A percentile compares a stretch with the other conserved stretches of the same genome.
phyloP scores from a whole-genome alignment of 2,888 invertebrate genomes.

The Chesias legatella region DNA sequence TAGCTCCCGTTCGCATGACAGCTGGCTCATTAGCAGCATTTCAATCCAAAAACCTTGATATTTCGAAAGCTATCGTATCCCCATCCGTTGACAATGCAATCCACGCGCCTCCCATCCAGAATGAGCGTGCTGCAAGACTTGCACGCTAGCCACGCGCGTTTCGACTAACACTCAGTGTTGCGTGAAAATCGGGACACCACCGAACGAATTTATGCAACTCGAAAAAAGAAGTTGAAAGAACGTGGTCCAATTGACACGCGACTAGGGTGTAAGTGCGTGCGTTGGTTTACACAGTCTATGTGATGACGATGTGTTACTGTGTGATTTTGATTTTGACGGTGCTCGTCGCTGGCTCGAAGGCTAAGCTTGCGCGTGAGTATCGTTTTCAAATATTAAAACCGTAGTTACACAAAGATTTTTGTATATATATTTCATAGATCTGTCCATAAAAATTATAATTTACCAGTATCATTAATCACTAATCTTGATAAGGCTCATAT shows the following conservation, averaged over 20 bases:
- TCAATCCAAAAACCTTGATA: conserved; percentile 23
- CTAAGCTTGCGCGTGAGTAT: conserved; percentile 67
- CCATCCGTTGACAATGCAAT: conserved; percentile 34
- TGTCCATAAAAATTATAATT: too few relatives aligned
- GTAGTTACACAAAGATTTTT: too few relatives aligned
- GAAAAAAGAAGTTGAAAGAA: conserved; percentile 58
- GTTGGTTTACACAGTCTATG: conserved; percentile 29
- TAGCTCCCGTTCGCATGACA: conserved; percentile 9
- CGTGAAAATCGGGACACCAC: conserved; percentile 74
- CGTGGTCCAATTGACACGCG: conserved; percentile 65
- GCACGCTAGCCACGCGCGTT: conserved; percentile 47
- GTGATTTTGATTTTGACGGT: conserved; percentile 51
- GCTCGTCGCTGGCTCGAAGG: conserved; percentile 42
- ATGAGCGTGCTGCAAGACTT: conserved; percentile 32
- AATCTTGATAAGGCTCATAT: too few relatives aligned
- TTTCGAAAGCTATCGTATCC: conserved; percentile 26
- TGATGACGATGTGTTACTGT: conserved; percentile 57
- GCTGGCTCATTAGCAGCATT: conserved; percentile 12
- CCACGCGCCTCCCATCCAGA: conserved; percentile 35
- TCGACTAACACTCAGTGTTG: conserved; percentile 59
- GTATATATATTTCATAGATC: too few relatives aligned
- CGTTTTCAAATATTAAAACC: neutral
- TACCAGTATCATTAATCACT: too few relatives aligned
- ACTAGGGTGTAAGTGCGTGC: conserved; percentile 39
- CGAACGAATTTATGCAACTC: conserved; percentile 66